Percentiles rank a stretch among this genome's conserved stretches.
phyloP scores from a whole-genome alignment of 2,888 invertebrate species.

The Tipula confusa region DNA sequence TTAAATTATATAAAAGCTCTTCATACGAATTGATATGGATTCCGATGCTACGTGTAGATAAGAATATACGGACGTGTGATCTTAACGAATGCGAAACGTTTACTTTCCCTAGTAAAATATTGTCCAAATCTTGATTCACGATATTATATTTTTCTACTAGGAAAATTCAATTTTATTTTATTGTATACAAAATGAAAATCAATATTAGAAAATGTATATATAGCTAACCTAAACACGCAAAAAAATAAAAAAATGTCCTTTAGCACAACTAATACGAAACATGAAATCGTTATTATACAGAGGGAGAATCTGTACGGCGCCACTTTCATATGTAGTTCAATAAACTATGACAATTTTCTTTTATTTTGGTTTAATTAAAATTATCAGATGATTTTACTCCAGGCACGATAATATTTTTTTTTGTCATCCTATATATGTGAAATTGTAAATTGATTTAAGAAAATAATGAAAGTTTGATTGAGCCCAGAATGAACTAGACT shows the following conservation, averaged over 20 bases:
- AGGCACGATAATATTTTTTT: no score
- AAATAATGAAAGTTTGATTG: no score
- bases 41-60: not conserved
- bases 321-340: not conserved
- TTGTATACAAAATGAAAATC: not conserved
- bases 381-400: not conserved
- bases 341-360: not conserved
- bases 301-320: slow-evolving; percentile 12
- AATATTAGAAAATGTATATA: not conserved
- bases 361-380: not conserved
- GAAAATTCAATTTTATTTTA: not conserved
- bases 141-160: not conserved
- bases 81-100: no score
- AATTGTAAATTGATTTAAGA: no score
- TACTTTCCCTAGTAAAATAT: no score
- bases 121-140: no score
- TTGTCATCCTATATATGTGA: no score
- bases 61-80: not conserved
- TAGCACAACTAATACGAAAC: not conserved
- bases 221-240: no score
- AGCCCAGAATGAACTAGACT: no score
- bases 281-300: not conserved
- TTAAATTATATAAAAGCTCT: not conserved
- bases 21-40: not conserved
- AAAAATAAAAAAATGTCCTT: not conserved